A percentile compares a stretch with the other conserved stretches of the same genome.
phyloP scores from a whole-genome alignment of 1,140 invertebrate species.

The Drosophila neocordata region DNA sequence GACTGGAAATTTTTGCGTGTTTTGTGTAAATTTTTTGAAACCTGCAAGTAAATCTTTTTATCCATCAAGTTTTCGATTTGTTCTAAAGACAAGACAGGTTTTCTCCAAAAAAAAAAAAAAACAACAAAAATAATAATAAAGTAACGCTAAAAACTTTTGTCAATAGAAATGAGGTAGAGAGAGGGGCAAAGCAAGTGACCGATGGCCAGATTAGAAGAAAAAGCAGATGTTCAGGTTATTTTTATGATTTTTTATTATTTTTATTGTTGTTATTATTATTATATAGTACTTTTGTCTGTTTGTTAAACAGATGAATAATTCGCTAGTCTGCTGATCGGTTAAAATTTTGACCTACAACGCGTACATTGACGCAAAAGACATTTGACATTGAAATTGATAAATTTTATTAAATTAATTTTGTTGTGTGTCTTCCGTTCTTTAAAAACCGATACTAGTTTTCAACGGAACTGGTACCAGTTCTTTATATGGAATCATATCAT shows the following conservation, averaged over 20 bases:
- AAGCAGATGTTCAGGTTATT: slow-evolving; percentile 9
- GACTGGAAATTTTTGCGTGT: neutral
- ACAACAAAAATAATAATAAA: neutral
- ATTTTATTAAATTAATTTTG: neutral
- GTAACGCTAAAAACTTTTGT: slow-evolving; percentile 58
- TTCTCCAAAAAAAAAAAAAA: slow-evolving; percentile 17
- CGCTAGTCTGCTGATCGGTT: too few species aligned
- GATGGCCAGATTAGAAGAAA: slow-evolving; percentile 10
- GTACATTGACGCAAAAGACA: slow-evolving; percentile 58
- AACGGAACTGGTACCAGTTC: too few species aligned
- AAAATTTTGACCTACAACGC: slow-evolving; percentile 61
- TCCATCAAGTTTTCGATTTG: slow-evolving; percentile 31
- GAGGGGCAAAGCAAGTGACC: neutral
- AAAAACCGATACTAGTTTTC: too few species aligned
- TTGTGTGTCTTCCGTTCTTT: neutral
- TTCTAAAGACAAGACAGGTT: slow-evolving; percentile 32
- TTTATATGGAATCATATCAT: too few species aligned
- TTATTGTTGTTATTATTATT: neutral
- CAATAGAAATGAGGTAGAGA: slow-evolving; percentile 40
- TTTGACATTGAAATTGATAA: slow-evolving; percentile 39
- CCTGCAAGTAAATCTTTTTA: slow-evolving; percentile 1
- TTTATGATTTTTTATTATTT: slow-evolving; percentile 18
- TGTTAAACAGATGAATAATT: slow-evolving; percentile 17
- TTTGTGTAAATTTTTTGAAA: neutral
- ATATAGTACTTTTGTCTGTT: slow-evolving; percentile 5